Conservation (phyloP, 2,888 invertebrate species). For the Nudaria mundana region DNA sequence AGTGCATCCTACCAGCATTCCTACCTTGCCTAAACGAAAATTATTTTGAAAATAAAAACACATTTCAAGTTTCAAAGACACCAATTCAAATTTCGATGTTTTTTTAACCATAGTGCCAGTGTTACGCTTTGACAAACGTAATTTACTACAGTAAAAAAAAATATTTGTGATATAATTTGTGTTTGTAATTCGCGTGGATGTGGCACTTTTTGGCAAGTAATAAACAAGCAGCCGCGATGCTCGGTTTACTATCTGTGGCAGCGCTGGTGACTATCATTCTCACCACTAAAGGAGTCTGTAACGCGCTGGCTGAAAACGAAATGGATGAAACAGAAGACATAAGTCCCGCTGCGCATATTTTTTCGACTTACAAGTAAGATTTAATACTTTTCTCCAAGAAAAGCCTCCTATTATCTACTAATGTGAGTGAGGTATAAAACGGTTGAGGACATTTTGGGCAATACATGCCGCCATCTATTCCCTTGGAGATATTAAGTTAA, state of each 20-base stretch:
- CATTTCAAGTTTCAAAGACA: too few relatives aligned
- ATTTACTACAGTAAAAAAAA: constrained; percentile 6
- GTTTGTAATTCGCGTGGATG: constrained; percentile 49
- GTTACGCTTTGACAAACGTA: constrained; percentile 3
- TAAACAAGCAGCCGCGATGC: constrained; percentile 70
- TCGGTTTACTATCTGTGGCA: constrained; percentile 57
- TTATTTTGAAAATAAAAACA: too few relatives aligned
- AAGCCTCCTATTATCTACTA: too few relatives aligned
- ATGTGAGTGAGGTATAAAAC: too few relatives aligned
- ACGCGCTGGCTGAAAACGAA: constrained; percentile 31
- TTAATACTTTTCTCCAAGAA: too few relatives aligned
- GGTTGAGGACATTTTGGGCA: too few relatives aligned
- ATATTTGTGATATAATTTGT: constrained; percentile 5
- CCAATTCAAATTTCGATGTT: not conserved
- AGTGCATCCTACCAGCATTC: constrained; percentile 24
- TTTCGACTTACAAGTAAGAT: constrained; percentile 60
- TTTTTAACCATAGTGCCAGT: not conserved
- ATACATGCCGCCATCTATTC: too few relatives aligned
- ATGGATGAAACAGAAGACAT: constrained; percentile 60
- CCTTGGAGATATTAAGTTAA: too few relatives aligned
- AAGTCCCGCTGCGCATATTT: constrained; percentile 56
- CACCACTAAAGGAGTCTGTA: constrained; percentile 51
- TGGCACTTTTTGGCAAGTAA: constrained; percentile 69
- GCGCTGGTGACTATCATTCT: constrained; percentile 59
- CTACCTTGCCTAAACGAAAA: too few relatives aligned